Evolutionary conservation across 92 coral and sea anemone genomes (phyloP).

Genomic region (Bergia puertoricense): DNA sequence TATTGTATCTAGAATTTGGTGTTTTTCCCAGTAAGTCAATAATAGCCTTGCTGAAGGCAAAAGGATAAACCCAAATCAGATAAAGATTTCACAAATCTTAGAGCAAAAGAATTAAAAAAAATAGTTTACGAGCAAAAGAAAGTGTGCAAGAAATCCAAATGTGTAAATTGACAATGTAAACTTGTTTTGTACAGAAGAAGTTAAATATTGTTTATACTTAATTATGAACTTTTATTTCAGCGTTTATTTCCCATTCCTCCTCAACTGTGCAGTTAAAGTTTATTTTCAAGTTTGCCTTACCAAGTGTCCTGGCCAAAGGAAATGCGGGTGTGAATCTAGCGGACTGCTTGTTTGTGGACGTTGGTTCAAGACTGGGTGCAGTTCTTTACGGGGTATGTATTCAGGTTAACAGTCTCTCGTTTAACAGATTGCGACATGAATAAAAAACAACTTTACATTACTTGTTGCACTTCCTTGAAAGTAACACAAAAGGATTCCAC

Average conservation of each 20-base stretch:
- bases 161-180: too few relatives aligned
- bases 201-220: neutral
- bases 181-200: neutral
- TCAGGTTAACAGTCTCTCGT: too few relatives aligned
- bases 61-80: too few relatives aligned
- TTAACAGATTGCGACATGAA: neutral
- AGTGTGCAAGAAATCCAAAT: neutral
- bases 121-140: too few relatives aligned
- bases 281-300: constrained; percentile 66
- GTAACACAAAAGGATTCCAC: too few relatives aligned
- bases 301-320: constrained; percentile 35
- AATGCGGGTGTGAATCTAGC: constrained; percentile 10
- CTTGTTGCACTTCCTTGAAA: neutral
- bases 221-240: constrained; percentile 44
- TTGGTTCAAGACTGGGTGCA: constrained; percentile 87
- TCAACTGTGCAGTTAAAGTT: constrained; percentile 60
- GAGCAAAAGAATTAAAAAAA: neutral
- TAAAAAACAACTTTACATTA: neutral
- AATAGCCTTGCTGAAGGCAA: too few relatives aligned
- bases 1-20: too few relatives aligned
- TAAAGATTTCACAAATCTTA: too few relatives aligned
- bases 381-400: constrained; percentile 77
- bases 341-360: constrained; percentile 54
- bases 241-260: constrained; percentile 80
- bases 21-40: too few relatives aligned